Evolutionary conservation across 2,888 invertebrate species (phyloP), one percentile per base, ranked within the genome.

Genomic region (Clivina fossor): DNA sequence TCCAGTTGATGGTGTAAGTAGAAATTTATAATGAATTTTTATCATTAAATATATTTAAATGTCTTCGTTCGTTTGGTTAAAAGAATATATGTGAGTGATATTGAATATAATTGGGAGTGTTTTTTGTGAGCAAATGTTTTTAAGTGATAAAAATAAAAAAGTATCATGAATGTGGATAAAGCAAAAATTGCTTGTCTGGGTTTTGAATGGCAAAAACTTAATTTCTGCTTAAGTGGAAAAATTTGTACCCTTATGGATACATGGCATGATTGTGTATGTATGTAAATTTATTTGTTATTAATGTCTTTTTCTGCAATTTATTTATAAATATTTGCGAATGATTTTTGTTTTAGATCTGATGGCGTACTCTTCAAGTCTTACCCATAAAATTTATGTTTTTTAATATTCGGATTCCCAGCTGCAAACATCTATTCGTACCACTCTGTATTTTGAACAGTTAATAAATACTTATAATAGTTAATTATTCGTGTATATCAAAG

Each of bases 1-100:
- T 76, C 81, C 83, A 57, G 84, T 85, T 63, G 84, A 85, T 76
- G 80, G 66, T 49, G 68, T 68, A 67, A 61, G 67, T 65, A 28
- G 4, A 20, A 28, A 4, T 30, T 32, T 8, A 22, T 13, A 20
- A 15, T 40, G 19, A 19, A 5, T 19, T 11, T 33, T 30, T 4
- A 32, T 4, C 15, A 16, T n/a, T 38, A 11, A 13, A 37, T 4
- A 26, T 7, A 18, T 44, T 43, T 16, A 9, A 11, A 30, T 8
- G 32, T 47, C 4, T 11, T 33, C 20, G 22, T 7, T n/a, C 4
- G 11, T 47, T 47, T 47, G 15, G 32, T n/a, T n/a, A n/a, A n/a
- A n/a, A n/a, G n/a, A n/a, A n/a, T n/a, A n/a, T n/a, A n/a, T n/a
- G n/a, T n/a, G n/a, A n/a, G n/a, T n/a, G n/a, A n/a, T n/a, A n/a